Conservation (phyloP, 1,140 invertebrate genomes). For the Microvelia longipes region DNA sequence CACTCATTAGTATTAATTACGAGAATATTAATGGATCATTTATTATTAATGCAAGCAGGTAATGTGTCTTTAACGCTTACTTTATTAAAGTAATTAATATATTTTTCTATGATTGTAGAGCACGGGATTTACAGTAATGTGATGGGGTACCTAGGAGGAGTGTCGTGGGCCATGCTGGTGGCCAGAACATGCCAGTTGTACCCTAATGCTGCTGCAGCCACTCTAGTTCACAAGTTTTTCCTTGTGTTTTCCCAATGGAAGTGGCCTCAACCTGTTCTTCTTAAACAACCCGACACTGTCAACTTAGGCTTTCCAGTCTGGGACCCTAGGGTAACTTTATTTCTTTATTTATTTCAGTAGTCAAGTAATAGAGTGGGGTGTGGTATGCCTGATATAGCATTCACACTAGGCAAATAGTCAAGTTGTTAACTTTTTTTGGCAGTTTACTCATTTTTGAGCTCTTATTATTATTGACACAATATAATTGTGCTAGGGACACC, state of each 20-base stretch:
- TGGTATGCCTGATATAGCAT: too few species aligned
- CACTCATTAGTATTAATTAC: too few species aligned
- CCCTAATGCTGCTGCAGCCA: conserved; percentile 88
- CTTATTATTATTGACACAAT: too few species aligned
- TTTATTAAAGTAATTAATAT: background rate
- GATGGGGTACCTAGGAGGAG: conserved; percentile 92
- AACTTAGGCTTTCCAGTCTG: conserved; percentile 84
- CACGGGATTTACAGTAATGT: conserved; percentile 97
- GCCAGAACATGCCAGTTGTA: conserved; percentile 96
- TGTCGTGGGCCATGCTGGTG: conserved; percentile 98
- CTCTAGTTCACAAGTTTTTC: conserved; percentile 95
- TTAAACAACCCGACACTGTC: conserved; percentile 78
- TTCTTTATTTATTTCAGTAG: too few species aligned
- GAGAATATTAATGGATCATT: too few species aligned
- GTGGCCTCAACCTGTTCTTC: conserved; percentile 92
- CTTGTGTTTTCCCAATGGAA: conserved; percentile 93
- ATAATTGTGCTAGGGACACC: too few species aligned
- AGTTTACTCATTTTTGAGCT: too few species aligned
- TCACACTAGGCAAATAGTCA: too few species aligned
- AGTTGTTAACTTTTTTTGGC: too few species aligned
- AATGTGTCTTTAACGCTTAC: too few species aligned
- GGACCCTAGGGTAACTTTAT: conserved; percentile 66
- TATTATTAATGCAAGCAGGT: too few species aligned
- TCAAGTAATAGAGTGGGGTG: too few species aligned
- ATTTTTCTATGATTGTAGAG: conserved; percentile 44